Base-by-base conservation (phyloP, 2,113 vertebrate genomes). In the Mormyrus lacerda region DNA sequence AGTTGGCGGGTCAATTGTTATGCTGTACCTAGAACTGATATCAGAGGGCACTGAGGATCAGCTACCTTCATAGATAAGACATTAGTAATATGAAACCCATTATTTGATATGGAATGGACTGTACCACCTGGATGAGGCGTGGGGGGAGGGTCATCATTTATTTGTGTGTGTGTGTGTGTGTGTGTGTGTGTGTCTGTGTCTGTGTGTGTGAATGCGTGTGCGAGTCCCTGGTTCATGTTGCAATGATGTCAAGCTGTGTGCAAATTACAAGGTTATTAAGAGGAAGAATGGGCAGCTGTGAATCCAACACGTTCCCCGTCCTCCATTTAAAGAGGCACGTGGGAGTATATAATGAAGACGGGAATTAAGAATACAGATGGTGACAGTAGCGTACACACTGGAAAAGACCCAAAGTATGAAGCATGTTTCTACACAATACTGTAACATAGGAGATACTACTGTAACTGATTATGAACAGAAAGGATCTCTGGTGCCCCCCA, bases 401-500 rank as follows among this genome's bases (percentile, higher is more conserved):
- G 73, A 79, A 42, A 79, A 17, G 73, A 79, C 35, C 73, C 31
- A 1, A 17, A 79, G 35, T 42, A 42, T 17, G 31, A 42, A 79
- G 35, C 73, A 19, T 42, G 17, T 79, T 79, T 73, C 42, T 42
- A 42, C 73, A 79, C 73, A 19, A 39, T 19, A 79, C 73, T 79
- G 73, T 7, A 79, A 39, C 69, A 76, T 11, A 42, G 73, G 73
- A 19, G 35, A 79, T 39, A 42, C 35, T 42, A 79, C 35, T 15
- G 73, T 19, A 79, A 79, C 73, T 39, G 39, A 47, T 84, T 84
- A n/a, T 24, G 82, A 24, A 84, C 35, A 45, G 82, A 47, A 45
- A 45, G 42, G 82, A 84, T 84, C 82, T 84, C n/a, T 84, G 82
- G 44, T 84, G 39, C 42, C 44, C 82, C 82, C 39, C 82, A 84